Percentiles rank a stretch among this genome's conserved stretches.
phyloP scores from a whole-genome alignment of 2,888 invertebrate species.

The Rhamnusium bicolor region DNA sequence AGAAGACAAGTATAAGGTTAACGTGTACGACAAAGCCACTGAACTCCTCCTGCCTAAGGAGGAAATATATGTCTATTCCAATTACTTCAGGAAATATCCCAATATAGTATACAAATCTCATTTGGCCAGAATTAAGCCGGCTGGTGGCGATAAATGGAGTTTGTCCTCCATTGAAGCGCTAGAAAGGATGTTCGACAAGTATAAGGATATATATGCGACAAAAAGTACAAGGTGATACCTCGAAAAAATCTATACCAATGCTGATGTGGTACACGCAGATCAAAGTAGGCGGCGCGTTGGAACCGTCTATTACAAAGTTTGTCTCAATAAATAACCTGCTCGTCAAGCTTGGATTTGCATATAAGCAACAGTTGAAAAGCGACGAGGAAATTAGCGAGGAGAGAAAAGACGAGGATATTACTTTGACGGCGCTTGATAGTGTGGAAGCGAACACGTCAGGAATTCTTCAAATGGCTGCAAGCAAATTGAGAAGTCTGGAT shows the following conservation, averaged over 20 bases:
- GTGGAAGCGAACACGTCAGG: background rate
- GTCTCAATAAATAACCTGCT: conserved; percentile 79
- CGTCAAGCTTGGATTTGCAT: conserved; percentile 75
- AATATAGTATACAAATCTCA: conserved; percentile 79
- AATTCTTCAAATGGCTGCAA: background rate
- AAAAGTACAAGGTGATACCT: conserved; percentile 65
- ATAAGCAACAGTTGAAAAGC: conserved; percentile 32
- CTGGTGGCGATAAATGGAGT: conserved; percentile 78
- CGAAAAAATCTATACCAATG: conserved; percentile 49
- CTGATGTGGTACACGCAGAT: conserved; percentile 72
- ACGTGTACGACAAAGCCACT: conserved; percentile 79
- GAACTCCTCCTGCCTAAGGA: conserved; percentile 67
- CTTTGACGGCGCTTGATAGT: background rate
- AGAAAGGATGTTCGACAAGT: conserved; percentile 70
- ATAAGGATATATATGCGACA: conserved; percentile 73
- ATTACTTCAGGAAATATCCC: conserved; percentile 72
- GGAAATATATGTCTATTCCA: conserved; percentile 47
- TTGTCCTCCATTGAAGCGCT: conserved; percentile 77
- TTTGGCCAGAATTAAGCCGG: conserved; percentile 80
- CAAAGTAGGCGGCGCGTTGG: conserved; percentile 77
- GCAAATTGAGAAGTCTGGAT: background rate
- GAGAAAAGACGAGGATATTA: conserved; percentile 2
- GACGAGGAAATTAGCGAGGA: conserved; percentile 3
- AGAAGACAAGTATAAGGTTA: conserved; percentile 72
- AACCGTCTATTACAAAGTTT: conserved; percentile 77